These are phyloP conservation scores for Gambusia holbrooki DNA, from an alignment of 2,113 vertebrate species.

Conservation along the genomic window DNA sequence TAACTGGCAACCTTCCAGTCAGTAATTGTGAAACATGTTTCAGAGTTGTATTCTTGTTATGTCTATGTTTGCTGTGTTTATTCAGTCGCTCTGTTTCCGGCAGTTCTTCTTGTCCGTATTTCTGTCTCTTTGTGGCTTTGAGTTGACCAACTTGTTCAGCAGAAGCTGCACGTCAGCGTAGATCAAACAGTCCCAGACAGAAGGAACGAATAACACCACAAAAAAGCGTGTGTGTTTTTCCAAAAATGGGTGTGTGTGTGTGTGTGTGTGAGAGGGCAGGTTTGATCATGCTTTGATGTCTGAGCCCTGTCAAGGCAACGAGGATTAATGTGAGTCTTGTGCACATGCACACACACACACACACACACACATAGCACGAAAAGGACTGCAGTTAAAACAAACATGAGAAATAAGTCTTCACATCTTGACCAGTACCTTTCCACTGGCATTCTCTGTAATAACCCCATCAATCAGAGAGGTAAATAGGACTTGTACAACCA, in stretches of 20 bases:
- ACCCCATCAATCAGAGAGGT: background rate
- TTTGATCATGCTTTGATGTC: constrained; percentile 62
- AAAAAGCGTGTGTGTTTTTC: constrained; percentile 9
- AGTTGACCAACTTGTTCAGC: constrained; percentile 40
- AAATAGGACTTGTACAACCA: no score
- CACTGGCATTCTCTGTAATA: background rate
- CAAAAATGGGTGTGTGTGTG: constrained; percentile 1
- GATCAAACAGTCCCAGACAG: constrained; percentile 47
- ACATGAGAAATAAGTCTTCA: background rate
- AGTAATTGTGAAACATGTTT: constrained; percentile 11
- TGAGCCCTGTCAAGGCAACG: constrained; percentile 41
- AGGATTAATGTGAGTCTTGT: constrained; percentile 36
- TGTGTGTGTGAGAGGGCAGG: constrained; percentile 19
- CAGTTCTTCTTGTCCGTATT: constrained; percentile 23
- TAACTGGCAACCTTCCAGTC: constrained; percentile 35
- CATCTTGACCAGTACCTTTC: background rate
- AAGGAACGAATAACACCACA: constrained; percentile 7
- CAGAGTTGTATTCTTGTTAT: constrained; percentile 25
- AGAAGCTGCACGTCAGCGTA: constrained; percentile 46
- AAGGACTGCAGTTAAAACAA: background rate
- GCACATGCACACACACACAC: no score
- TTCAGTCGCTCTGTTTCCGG: constrained; percentile 17
- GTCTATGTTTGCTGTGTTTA: constrained; percentile 4
- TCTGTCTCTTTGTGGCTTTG: constrained; percentile 19
- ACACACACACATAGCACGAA: constrained; percentile 22